Evolutionary conservation across 1,140 invertebrate genomes (phyloP), one percentile per base, ranked within the genome.

Genomic region (Pseudobourletiella spinata): DNA sequence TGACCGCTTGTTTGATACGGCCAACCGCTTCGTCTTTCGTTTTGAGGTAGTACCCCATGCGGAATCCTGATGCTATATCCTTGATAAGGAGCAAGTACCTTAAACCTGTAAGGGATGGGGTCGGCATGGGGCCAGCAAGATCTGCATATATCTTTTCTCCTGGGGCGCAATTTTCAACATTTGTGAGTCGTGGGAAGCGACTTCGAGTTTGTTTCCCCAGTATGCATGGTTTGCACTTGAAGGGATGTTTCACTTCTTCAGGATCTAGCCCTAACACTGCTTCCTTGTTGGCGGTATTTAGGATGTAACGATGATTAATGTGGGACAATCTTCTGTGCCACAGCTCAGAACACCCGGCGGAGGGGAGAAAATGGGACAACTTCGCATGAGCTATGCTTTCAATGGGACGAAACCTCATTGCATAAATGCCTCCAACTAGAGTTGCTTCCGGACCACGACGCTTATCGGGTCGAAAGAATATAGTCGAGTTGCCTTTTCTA

Each of bases 41-140:
- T 18, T 22, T 48, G 18, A 14, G 46, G 46, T 6, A 48, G 46
- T 48, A 20, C 3, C 16, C 50, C n/a, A 24, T 20, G 3, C 50
- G 3, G 25, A 52, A 52, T 4, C 50, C 50, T 6, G 50, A 4
- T 6, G 46, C 46, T 48, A 22, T 76, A 68, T 80, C 77, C 2
- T 75, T 77, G 29, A 79, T 75, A 0, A 77, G 76, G 0, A 77
- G 25, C 26, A 76, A 73, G 61, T 77, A 79, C 8, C 55, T 59
- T 2, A 71, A 69, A 16, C 71, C 72, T 30, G 74, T 73, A 30
- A 73, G 44, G 3, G 73, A 75, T 22, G 18, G 52, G 4, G 67
- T 58, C 16, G 73, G 68, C 73, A 79, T 75, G 14, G 74, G 76
- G 24, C 77, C 77, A 61, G 73, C 75, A 0, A 78, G 56, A 65